Evolutionary conservation across 1,140 invertebrate species (phyloP), one percentile per base, ranked within the genome.

Genomic region (Bombus waltoni): DNA sequence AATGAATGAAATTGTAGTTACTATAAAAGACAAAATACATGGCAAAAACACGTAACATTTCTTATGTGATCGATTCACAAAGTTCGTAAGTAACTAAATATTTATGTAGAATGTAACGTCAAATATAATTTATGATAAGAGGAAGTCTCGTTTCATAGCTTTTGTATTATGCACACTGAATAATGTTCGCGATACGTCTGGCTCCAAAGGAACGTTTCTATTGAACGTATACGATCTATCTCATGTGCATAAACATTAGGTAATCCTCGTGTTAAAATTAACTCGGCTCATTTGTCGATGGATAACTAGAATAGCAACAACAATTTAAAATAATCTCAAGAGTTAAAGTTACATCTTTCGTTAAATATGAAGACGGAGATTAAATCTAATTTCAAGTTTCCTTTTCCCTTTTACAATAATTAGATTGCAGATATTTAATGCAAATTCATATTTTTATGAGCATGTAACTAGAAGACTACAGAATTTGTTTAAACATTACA

Each of bases 201-300:
- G n/a, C 32, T 38, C 13, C 44, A 42, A 79, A 68, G 22, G 65
- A 68, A 68, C 11, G 11, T 68, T 79, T n/a, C 44, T 79, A 79
- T 79, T 47, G 40, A 66, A 68, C 32, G 13, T 35, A 18, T 38
- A 47, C 42, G 42, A 66, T 78, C 62, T 66, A 78, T 44, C 76
- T 44, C 76, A 44, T 79, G 66, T 68, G 62, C 35, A 79, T 22
- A 47, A 68, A 66, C 42, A 44, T 79, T 79, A 79, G 42, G 62
- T 42, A 66, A 79, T 42, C n/a, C 42, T 66, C 15, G 18, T 1
- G 77, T 79, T 79, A 68, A 79, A 79, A 79, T 79, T 68, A 79
- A 68, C 77, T 68, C 42, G n/a, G 11, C 10, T 79, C 32, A 32
- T 47, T 65, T 53, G 5, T 22, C 18, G 18, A 53, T 53, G 35